Evolutionary conservation across 2,113 vertebrate species (phyloP), one percentile per base, ranked within the genome.

Genomic region (Myodes glareolus): DNA sequence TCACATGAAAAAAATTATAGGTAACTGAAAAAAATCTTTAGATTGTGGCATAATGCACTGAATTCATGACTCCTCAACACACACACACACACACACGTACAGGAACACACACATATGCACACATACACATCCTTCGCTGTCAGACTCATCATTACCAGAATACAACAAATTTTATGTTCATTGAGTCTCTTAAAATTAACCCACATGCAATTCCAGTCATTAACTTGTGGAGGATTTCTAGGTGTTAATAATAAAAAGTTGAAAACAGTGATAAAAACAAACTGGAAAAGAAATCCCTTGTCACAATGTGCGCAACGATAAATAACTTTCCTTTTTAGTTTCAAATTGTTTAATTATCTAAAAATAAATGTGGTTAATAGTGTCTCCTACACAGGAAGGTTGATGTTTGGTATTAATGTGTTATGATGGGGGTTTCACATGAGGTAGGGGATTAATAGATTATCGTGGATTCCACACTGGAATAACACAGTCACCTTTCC

Each of bases 401-500:
- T 84, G 70, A 67, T 72, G 63, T 78, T 76, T 92, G 88, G 76
- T 61, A 96, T 96, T 97, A 97, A 97, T 88, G 36, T 91, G 88
- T 97, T 97, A 96, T 47, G 55, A 55, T 47, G 76, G 72, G 72
- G 63, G 39, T 65, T 94, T 84, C 97, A 97, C 95, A 96, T 92
- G 63, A 93, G 29, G 76, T 65, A 45, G 61, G 36, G 91, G 92
- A 95, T 95, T 92, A 97, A 97, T 95, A 39, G 58, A 92, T 94
- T 92, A 92, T 80, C 72, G 0, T 68, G 76, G 72, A 82, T 77
- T 86, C 68, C 97, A 98, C 97, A 96, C 95, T 67, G 94, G 29
- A 70, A 92, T 42, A 93, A 31, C 70, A 76, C 97, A 98, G 97
- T 99, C 98, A 99, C 98, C 99, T 99, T 98, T 98, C 96, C 98